These are phyloP conservation scores for Acleris emargana DNA, from an alignment of 2,888 invertebrate species.

Conservation along the genomic window DNA sequence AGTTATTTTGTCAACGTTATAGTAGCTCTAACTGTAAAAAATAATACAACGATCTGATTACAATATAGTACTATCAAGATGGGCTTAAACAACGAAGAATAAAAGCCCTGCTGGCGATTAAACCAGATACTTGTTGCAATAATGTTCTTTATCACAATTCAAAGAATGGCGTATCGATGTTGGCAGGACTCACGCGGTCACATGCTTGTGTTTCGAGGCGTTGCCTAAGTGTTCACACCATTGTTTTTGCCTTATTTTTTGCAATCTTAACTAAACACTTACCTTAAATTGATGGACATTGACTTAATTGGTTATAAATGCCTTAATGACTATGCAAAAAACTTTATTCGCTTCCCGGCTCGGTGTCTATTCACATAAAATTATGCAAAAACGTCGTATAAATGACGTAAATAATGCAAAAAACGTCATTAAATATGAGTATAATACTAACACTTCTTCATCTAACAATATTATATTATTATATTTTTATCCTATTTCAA, in stretches of 20 bases:
- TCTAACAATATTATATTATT: too few species aligned
- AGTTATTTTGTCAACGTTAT: too few species aligned
- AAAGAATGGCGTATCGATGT: conserved; percentile 15
- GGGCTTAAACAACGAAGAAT: too few species aligned
- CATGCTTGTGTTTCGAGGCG: conserved; percentile 27
- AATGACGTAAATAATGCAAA: background rate
- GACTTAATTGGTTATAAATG: conserved; percentile 8
- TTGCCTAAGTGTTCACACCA: conserved; percentile 35
- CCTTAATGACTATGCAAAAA: conserved; percentile 17
- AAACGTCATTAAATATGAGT: background rate
- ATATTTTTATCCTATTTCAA: too few species aligned
- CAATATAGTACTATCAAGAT: too few species aligned
- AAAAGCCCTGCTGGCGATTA: too few species aligned
- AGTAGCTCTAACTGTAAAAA: too few species aligned
- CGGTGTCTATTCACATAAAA: conserved; percentile 5
- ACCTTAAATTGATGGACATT: conserved; percentile 27
- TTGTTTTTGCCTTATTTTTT: conserved; percentile 38
- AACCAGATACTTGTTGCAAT: background rate
- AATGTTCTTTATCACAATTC: conserved; percentile 5
- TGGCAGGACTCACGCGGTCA: conserved; percentile 13
- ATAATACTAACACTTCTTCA: too few species aligned
- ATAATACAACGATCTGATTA: too few species aligned
- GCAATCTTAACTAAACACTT: conserved; percentile 28
- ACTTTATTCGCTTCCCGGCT: background rate
- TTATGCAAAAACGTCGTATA: background rate